Percentiles rank a stretch among this genome's conserved stretches.
phyloP scores from a whole-genome alignment of 2,113 vertebrate species.

The Daphoenositta chrysoptera region DNA sequence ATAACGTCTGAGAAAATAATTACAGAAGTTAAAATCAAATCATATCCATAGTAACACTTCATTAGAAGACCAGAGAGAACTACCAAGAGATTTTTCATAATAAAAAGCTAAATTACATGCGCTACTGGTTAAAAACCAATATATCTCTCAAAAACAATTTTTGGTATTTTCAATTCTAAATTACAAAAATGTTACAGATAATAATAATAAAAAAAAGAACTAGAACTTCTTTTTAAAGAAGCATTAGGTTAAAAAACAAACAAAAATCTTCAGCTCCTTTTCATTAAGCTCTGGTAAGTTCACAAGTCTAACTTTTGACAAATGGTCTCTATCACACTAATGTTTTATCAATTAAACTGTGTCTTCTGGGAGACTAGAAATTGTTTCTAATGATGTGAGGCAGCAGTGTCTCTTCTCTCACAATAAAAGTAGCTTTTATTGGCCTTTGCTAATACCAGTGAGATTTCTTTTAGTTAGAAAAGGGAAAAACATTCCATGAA shows the following conservation, averaged over 20 bases:
- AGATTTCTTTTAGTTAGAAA: not conserved
- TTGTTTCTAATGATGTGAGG: conserved; percentile 31
- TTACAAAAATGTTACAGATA: not conserved
- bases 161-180: not conserved
- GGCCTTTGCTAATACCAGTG: not conserved
- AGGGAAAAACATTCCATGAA: not conserved
- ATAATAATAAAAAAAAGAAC: not conserved
- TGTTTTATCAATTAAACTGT: conserved; percentile 44
- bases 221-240: not conserved
- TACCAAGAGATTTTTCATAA: not conserved
- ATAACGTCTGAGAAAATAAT: not conserved
- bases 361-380: conserved; percentile 27
- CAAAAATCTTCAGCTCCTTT: not conserved
- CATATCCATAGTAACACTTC: not conserved
- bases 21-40: not conserved
- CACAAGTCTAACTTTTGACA: not conserved
- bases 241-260: not conserved
- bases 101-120: not conserved
- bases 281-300: not conserved
- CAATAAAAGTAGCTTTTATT: conserved; percentile 17
- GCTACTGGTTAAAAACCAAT: not conserved
- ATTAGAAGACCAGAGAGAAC: not conserved
- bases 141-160: not conserved
- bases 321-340: not conserved
- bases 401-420: not conserved